Evolutionary conservation across 2,888 invertebrate species (phyloP), one percentile per base, ranked within the genome.

Genomic region (Anagyrus pseudococci): DNA sequence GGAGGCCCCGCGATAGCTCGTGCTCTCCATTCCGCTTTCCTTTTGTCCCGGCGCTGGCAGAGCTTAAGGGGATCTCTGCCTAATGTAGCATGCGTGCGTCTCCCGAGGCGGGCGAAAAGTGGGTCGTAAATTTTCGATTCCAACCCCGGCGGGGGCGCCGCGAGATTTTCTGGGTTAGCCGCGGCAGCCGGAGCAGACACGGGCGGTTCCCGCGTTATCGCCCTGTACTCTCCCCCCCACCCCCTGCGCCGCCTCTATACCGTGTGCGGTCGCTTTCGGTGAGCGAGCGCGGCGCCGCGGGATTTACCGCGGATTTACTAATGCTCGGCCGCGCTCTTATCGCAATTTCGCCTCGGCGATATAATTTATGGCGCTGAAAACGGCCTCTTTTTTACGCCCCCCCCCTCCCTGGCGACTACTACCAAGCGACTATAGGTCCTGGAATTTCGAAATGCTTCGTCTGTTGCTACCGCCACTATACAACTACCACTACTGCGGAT

Each of bases 121-220:
- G 55, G 54, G 47, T 62, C 66, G 59, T 66, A 66, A 66, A 66
- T 61, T 66, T 61, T 58, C 58, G 58, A 66, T 61, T 65, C 60
- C 43, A 46, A 46, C 7, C 53, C 33, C 63, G 52, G n/a, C n/a
- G n/a, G 25, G 8, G 15, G 25, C 58, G 22, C 55, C 29, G 6
- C 10, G 29, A 29, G 57, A 54, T 50, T 61, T 61, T 58, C 61
- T 61, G 48, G 61, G 48, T 60, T 57, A 47, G 22, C 13, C 2
- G 10, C 4, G 29, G 29, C n/a, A n/a, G n/a, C n/a, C n/a, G n/a
- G n/a, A n/a, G n/a, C n/a, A n/a, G n/a, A n/a, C n/a, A n/a, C n/a
- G n/a, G n/a, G n/a, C n/a, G n/a, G n/a, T n/a, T n/a, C n/a, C n/a
- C n/a, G n/a, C n/a, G n/a, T n/a, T n/a, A n/a, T n/a, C n/a, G n/a